Percentiles rank a stretch among this genome's conserved stretches.
These are phyloP conservation scores for Syrmaticus mikado DNA, from an alignment of 2,113 vertebrate genomes.

Conservation along the genomic window DNA sequence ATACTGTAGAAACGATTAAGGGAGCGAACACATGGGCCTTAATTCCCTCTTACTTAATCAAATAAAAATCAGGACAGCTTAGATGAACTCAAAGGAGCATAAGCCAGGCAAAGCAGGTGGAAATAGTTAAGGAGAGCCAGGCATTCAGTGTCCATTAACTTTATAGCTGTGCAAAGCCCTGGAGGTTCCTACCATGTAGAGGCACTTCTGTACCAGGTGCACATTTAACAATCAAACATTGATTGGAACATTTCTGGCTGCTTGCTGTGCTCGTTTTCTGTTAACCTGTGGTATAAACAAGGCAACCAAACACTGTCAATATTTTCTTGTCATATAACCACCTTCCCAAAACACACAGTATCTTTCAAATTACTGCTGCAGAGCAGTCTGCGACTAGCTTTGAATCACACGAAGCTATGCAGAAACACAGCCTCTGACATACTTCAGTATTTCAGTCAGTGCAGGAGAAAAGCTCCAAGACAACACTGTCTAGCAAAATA, in stretches of 20 bases:
- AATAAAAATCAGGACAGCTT: background rate
- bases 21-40: background rate
- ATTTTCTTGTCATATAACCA: background rate
- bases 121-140: background rate
- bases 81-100: background rate
- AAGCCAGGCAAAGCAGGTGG: background rate
- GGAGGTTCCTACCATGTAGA: background rate
- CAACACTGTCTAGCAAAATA: background rate
- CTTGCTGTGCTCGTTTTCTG: background rate
- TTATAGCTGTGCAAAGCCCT: background rate
- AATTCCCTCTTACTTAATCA: background rate
- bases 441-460: background rate
- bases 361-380: background rate
- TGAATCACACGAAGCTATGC: rapidly evolving
- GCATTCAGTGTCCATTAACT: background rate
- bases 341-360: background rate
- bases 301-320: rapidly evolving
- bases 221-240: background rate
- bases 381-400: rapidly evolving
- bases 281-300: background rate
- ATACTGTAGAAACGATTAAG: background rate
- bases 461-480: background rate
- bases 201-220: background rate
- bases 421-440: background rate
- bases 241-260: background rate